These are phyloP conservation scores for Carassius auratus DNA, from an alignment of 2,113 vertebrate genomes.

Conservation along the genomic window DNA sequence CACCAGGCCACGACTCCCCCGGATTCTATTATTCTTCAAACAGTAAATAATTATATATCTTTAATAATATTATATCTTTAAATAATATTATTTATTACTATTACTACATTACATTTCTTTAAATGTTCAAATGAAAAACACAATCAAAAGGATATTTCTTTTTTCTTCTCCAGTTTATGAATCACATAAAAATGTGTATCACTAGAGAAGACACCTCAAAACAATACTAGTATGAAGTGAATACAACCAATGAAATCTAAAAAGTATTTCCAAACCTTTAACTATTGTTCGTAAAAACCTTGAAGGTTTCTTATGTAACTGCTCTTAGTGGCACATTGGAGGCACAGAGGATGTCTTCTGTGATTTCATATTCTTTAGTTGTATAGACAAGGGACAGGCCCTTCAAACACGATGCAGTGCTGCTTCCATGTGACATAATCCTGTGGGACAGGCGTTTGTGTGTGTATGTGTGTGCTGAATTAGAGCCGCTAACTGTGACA, in stretches of 20 bases:
- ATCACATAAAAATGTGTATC: too few species aligned
- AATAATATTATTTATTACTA: background rate
- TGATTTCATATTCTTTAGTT: background rate
- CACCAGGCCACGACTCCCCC: too few species aligned
- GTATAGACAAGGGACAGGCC: conserved; percentile 13
- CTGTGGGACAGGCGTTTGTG: conserved; percentile 53
- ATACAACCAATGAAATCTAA: background rate
- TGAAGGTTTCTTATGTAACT: background rate
- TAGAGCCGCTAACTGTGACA: background rate
- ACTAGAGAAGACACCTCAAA: too few species aligned
- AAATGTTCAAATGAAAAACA: too few species aligned
- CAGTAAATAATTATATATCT: too few species aligned
- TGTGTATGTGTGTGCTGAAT: background rate
- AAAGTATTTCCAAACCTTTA: background rate
- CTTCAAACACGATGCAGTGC: conserved; percentile 31
- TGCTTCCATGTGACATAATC: conserved; percentile 54
- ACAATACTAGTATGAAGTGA: background rate
- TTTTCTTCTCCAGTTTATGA: too few species aligned
- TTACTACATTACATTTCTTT: too few species aligned
- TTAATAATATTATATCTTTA: too few species aligned
- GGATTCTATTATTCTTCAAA: too few species aligned
- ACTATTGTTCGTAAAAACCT: background rate
- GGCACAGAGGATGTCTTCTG: background rate
- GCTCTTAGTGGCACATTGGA: background rate
- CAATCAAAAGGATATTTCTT: too few species aligned